Evolutionary conservation across 2,888 invertebrate species (phyloP), one percentile per base, ranked within the genome.

Genomic region (Phytoseiulus persimilis): DNA sequence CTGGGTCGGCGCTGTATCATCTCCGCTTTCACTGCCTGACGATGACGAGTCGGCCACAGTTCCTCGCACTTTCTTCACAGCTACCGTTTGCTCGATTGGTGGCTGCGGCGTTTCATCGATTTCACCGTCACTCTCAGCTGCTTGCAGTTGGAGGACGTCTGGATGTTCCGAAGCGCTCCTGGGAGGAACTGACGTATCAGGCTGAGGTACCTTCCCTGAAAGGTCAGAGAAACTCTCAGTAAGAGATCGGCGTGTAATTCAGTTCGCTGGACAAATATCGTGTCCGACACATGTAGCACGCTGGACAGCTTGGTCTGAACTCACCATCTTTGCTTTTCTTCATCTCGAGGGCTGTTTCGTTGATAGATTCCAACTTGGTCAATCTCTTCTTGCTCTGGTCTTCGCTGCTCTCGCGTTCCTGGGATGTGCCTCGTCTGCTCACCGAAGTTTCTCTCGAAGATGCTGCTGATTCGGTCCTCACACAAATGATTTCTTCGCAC

Each of bases 361-460:
- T 65, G 65, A 65, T 65, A 2, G 65, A 23, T 65, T 65, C 28
- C 65, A 65, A 65, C 18, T 65, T 65, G 2, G 65, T 1, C 9
- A 65, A 33, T 11, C 23, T 31, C 6, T 87, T 33, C 87, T 33
- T 28, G 9, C n/a, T 87, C 14, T 87, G 32, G 33, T 87, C 87
- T 87, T 87, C 87, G 33, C 87, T 87, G 31, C 87, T 87, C 45
- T 87, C 87, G 18, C 87, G 87, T 87, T 87, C 87, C 31, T 87
- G 87, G 28, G 87, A 87, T 9, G 87, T 87, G 11, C 87, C 87
- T 31, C 87, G 87, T 45, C 87, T 33, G 33, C 87, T 87, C 28
- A 87, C 39, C 1, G 87, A 87, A 14, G 87, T 87, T 33, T 87
- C 87, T 33, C 87, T 33, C 32, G 87, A 87, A 11, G 87, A 87